Evolutionary conservation across 2,113 vertebrate species (phyloP).

Genomic region (Rhadina sibilatrix): DNA sequence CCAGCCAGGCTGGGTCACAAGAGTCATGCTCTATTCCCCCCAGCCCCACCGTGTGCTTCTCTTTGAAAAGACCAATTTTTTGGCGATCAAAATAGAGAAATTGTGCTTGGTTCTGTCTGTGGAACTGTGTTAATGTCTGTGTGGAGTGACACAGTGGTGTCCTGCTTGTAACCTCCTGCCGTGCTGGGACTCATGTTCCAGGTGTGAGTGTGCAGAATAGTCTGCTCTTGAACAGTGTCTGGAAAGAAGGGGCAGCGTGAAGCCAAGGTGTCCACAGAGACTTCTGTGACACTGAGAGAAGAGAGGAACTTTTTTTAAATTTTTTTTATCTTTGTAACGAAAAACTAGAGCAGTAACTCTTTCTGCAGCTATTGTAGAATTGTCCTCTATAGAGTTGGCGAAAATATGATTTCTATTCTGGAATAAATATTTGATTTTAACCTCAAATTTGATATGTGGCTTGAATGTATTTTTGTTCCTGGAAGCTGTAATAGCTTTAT

Average conservation of each 20-base stretch:
- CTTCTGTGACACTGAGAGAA: background rate
- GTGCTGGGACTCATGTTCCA: background rate
- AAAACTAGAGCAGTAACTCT: background rate
- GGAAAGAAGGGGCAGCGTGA: background rate
- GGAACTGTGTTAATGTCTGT: background rate
- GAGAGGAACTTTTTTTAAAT: background rate
- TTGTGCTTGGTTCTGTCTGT: background rate
- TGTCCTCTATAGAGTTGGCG: background rate
- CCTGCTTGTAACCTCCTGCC: background rate
- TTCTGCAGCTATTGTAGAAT: background rate
- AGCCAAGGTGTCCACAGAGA: background rate
- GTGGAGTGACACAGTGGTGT: background rate
- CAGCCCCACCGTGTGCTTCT: background rate
- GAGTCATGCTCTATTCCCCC: background rate
- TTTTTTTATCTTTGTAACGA: background rate
- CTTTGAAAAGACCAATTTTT: background rate
- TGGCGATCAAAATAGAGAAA: background rate
- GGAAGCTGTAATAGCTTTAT: background rate
- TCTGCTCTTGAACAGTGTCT: background rate
- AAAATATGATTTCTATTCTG: background rate
- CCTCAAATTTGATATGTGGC: background rate
- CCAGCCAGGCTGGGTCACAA: background rate
- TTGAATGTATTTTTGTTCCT: background rate
- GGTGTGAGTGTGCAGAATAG: background rate
- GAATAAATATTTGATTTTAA: background rate